These are phyloP conservation scores for Sebastes schlegelii DNA, from an alignment of 2,113 vertebrate genomes.

Conservation along the genomic window DNA sequence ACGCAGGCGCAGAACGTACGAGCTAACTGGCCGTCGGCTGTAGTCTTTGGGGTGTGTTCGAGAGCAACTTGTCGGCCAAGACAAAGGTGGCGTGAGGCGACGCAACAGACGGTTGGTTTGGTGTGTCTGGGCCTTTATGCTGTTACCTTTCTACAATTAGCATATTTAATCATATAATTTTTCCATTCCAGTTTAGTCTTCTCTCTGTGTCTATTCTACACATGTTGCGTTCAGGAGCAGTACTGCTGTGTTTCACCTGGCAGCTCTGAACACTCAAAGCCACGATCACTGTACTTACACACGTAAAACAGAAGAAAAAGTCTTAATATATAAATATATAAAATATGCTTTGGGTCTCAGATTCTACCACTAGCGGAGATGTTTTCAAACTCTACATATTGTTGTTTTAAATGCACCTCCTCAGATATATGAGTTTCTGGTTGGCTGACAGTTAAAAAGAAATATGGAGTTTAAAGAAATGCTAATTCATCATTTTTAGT, in stretches of 20 bases:
- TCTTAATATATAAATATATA: neutral
- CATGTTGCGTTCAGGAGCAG: neutral
- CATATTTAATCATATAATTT: neutral
- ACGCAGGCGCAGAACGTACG: no score
- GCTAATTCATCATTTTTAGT: no score
- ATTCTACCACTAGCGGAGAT: neutral
- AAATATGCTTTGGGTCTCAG: neutral
- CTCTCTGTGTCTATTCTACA: neutral
- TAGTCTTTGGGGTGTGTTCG: no score
- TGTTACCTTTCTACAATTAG: neutral
- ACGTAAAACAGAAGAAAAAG: neutral
- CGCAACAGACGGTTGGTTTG: no score
- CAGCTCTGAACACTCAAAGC: neutral
- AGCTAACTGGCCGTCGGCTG: no score
- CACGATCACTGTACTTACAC: neutral
- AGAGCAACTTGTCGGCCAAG: no score
- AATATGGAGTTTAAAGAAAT: neutral
- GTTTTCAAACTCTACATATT: neutral
- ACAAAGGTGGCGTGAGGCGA: no score
- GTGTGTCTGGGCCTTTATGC: neutral
- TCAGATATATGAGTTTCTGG: neutral
- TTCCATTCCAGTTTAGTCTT: neutral
- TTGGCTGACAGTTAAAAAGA: neutral
- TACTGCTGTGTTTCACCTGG: neutral
- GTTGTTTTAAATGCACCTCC: neutral